A percentile compares a stretch with the other conserved stretches of the same genome.
Conservation (phyloP, 2,113 vertebrate species). For the Prinia subflava region DNA sequence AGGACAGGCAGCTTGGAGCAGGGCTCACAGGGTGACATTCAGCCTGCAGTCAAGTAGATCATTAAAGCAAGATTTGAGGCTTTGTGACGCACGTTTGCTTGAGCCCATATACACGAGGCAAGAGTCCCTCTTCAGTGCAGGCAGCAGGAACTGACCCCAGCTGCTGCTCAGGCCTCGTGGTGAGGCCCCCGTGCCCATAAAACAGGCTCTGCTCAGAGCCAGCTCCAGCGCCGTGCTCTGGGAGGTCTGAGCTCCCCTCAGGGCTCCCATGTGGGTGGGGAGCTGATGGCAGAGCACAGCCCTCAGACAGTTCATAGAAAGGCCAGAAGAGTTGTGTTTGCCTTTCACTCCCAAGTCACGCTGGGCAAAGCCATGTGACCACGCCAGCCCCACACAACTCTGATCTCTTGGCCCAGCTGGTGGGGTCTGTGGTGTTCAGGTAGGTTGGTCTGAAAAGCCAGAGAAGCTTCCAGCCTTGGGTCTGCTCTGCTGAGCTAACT, state of each 20-base stretch:
- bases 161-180: not conserved
- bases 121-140: not conserved
- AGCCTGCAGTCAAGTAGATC: not conserved
- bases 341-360: not conserved
- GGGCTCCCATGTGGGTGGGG: not conserved
- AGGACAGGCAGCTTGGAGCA: not conserved
- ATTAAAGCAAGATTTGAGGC: slow-evolving; percentile 1
- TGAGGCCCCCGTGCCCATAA: not conserved
- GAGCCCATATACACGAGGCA: not conserved
- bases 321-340: not conserved
- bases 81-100: not conserved
- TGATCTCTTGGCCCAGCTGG: not conserved
- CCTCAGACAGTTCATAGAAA: not conserved
- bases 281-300: not conserved
- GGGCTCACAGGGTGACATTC: not conserved
- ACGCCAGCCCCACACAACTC: not conserved
- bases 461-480: not conserved
- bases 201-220: not conserved
- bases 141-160: not conserved
- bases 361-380: not conserved
- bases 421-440: not conserved
- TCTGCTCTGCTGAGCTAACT: not conserved
- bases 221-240: rapidly evolving
- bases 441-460: not conserved
- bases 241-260: not conserved